Base-by-base conservation (phyloP, 1,140 invertebrate species). In the Anastrepha obliqua region DNA sequence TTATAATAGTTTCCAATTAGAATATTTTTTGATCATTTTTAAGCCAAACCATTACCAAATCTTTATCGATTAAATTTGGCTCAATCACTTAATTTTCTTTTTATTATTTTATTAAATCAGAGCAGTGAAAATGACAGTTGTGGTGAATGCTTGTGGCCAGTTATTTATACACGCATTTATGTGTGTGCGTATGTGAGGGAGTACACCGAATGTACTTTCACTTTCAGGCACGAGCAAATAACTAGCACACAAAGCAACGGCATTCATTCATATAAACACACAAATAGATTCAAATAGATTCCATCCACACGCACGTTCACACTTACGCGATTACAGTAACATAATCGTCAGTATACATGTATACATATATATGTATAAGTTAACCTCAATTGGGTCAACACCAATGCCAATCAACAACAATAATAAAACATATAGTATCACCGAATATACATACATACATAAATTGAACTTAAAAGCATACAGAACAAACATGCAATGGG, bases 321-420 rank as follows among this genome's bases (percentile, higher is more conserved):
- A 13, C 6, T 7, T 47, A 47, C 3, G 42, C 42, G 29, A 42
- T 74, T 74, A 47, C 70, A 42, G 39, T 74, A 47, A 8, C 70
- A 13, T 74, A 74, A 17, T 74, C 42, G 29, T 5, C 29, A 5
- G 6, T 8, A 67, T 29, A 67, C 15, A n/a, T 62, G 11, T 39
- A 15, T 13, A 64, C 11, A 64, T 64, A 64, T 29, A 29, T 1
- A n/a, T 55, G 15, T n/a, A 81, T 29, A 29, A 29, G 29, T 29
- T 29, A 81, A 55, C 74, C 47, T 81, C 74, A 81, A 81, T 81
- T 81, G 44, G 74, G 74, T 81, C 74, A 81, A 58, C n/a, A 51
- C 51, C 74, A 81, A 51, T 74, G 39, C 42, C 67, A 81, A 81
- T 81, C 74, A 58, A 17, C 47, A 55, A 81, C 51, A 51, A 20